Percentiles rank a stretch among this genome's conserved stretches.
These are phyloP conservation scores for Drosophila ercepeae DNA, from an alignment of 1,140 invertebrate species.

Conservation along the genomic window DNA sequence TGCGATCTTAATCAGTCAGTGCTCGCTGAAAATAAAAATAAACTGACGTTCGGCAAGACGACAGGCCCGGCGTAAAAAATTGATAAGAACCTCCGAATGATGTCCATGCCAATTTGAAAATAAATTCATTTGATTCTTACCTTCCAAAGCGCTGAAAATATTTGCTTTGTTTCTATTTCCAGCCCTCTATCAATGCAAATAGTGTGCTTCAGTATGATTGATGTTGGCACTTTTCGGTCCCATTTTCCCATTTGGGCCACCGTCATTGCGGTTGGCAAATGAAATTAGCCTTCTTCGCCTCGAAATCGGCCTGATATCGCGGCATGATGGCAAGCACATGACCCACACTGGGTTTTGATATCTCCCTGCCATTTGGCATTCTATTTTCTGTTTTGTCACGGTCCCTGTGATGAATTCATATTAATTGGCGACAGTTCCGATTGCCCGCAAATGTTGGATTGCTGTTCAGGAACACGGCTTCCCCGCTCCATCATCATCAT, in stretches of 20 bases:
- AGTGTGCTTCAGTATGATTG: conserved; percentile 50
- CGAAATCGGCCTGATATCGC: conserved; percentile 39
- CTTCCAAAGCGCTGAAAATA: conserved; percentile 11
- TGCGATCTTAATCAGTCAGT: conserved; percentile 61
- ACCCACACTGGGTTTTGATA: conserved; percentile 48
- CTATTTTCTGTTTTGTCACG: conserved; percentile 51
- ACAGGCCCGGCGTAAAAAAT: conserved; percentile 6
- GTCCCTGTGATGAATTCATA: conserved; percentile 63
- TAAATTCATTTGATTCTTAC: conserved; percentile 54
- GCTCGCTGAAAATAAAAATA: conserved; percentile 60
- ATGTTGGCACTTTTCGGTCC: conserved; percentile 33
- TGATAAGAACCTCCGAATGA: conserved; percentile 48
- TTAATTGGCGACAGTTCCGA: conserved; percentile 49
- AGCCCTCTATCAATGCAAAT: conserved; percentile 54
- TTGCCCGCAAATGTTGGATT: conserved; percentile 17
- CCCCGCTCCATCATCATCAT: conserved; percentile 47
- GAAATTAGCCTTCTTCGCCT: conserved; percentile 34
- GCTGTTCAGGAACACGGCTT: conserved; percentile 27
- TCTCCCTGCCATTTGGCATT: conserved; percentile 50
- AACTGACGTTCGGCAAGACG: conserved; percentile 41
- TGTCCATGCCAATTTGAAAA: conserved; percentile 67
- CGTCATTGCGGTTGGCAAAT: conserved; percentile 21
- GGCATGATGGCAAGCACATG: conserved; percentile 51
- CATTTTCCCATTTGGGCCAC: neutral
- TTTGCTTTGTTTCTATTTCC: conserved; percentile 15